These are phyloP conservation scores for Chymomyza caudatula DNA, from an alignment of 2,888 invertebrate species.

Conservation along the genomic window DNA sequence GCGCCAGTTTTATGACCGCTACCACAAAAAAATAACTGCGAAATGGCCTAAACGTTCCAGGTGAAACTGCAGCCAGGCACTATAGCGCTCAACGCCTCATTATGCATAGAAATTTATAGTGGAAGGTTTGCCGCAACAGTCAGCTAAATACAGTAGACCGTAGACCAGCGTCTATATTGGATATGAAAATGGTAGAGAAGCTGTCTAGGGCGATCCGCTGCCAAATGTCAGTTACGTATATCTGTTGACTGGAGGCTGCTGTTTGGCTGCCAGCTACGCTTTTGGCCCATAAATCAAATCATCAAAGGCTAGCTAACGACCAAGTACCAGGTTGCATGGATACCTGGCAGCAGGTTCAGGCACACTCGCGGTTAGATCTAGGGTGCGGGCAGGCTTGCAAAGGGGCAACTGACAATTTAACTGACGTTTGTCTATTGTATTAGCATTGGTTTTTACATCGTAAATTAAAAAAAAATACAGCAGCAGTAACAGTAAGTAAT, in stretches of 20 bases:
- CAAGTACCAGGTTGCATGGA: no score
- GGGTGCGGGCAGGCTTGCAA: not conserved
- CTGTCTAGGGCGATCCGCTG: not conserved
- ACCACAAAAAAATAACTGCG: not conserved
- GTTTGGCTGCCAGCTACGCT: conserved; percentile 62
- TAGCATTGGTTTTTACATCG: conserved; percentile 25
- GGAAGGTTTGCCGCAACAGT: conserved; percentile 22
- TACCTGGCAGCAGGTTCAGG: not conserved
- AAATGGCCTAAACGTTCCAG: conserved; percentile 1
- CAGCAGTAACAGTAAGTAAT: conserved; percentile 33
- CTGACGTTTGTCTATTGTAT: conserved; percentile 31
- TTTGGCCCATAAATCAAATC: conserved; percentile 60
- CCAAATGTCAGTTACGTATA: not conserved
- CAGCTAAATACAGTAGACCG: conserved; percentile 55
- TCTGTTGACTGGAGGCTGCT: not conserved
- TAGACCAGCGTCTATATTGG: not conserved
- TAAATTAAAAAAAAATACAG: conserved; percentile 15
- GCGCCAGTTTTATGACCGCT: conserved; percentile 8
- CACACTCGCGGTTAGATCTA: not conserved
- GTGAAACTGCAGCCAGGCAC: not conserved
- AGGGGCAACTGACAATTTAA: not conserved
- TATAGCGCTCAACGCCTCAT: conserved; percentile 58
- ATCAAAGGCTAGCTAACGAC: not conserved
- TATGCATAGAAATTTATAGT: conserved; percentile 57
- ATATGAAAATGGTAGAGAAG: not conserved